Base-by-base conservation (phyloP, 2,113 vertebrate species). In the Ailurus styani region DNA sequence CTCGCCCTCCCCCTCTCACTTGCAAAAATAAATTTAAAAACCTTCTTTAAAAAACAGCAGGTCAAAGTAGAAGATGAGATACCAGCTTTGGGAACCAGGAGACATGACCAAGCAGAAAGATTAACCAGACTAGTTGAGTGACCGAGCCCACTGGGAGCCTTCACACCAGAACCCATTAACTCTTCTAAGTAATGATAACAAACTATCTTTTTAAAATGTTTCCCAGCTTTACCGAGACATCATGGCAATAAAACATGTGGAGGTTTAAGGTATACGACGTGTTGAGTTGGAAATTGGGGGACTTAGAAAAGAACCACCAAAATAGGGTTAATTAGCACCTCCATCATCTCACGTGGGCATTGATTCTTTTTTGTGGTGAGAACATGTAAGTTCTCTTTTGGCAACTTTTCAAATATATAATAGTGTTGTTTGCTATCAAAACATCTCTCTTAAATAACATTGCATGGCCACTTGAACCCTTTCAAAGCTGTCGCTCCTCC, bases 271-370 rank as follows among this genome's bases (percentile, higher is more conserved):
- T 52, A 1, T 34, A 11, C 45, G 0, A 11, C 13, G 27, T 20
- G 42, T 5, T 47, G 8, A 20, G 5, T 4, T 5, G 14, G 17
- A 18, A 20, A 17, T 9, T 0, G 27, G 18, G 15, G 50, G 15
- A 34, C 17, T 34, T 10, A 20, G 2, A 6, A 50, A 31, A 20
- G 8, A 2, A 5, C 10, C 4, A 15, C 45, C 12, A 2, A 15
- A 18, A 4, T 7, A 34, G 29, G 73, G 27, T 18, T 8, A 18
- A 14, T 47, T 2, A 47, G 45, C 45, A 31, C 27, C 4, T 29
- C 7, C 27, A 0, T 10, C 7, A 0, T 27, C 45, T 18, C 73
- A 18, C 73, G 5, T 10, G 45, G 42, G 31, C 27, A 13, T 3
- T 5, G 14, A 20, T 31, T 77, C 73, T 20, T 9, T 50, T 7